Base-by-base conservation (phyloP, 2,888 invertebrate species). In the Panopea generosa region DNA sequence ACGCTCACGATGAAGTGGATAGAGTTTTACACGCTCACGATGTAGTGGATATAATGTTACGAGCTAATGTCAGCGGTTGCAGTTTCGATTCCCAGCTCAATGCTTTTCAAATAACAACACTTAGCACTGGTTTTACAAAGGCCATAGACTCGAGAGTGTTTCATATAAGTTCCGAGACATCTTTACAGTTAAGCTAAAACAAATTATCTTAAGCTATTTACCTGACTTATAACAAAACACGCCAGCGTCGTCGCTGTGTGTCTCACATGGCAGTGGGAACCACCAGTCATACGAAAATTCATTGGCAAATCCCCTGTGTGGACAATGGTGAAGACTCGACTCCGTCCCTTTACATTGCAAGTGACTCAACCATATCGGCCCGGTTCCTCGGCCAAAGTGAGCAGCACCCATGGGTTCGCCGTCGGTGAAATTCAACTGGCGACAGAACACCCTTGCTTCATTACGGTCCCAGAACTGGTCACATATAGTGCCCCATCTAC, bases 391-490 rank as follows among this genome's bases (percentile, higher is more conserved):
- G 1, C 87, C 86, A 74, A 84, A 88, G 1, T 69, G 79, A 4
- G 82, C 84, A 6, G 84, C 62, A 1, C 83, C 70, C 0, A 82
- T 69, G 1, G 84, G 69, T 7, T 83, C 82, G 0, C 89, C 88
- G 26, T 86, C 87, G 11, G 82, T 85, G 60, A 80, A 88, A 43
- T 82, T 82, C 29, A 86, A 66, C 55, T 86, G 84, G n/a, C 86
- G 78, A 81, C 88, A 88, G 43, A 88, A 83, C 0, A 96, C 95
- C 83, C 95, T 94, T 0, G 96, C 96, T 84, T 95, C 95, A 22
- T 92, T 93, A 70, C 95, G 91, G n/a, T 95, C 95, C 89, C 96
- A 96, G 83, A 94, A 94, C 83, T 96, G 95, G 87, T 96, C 96
- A 90, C 96, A 96, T 3, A 96, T 94, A 74, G 95, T 95, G 0